phyloP scores from a whole-genome alignment of 2,113 vertebrate species.

The Nettapus auritus region DNA sequence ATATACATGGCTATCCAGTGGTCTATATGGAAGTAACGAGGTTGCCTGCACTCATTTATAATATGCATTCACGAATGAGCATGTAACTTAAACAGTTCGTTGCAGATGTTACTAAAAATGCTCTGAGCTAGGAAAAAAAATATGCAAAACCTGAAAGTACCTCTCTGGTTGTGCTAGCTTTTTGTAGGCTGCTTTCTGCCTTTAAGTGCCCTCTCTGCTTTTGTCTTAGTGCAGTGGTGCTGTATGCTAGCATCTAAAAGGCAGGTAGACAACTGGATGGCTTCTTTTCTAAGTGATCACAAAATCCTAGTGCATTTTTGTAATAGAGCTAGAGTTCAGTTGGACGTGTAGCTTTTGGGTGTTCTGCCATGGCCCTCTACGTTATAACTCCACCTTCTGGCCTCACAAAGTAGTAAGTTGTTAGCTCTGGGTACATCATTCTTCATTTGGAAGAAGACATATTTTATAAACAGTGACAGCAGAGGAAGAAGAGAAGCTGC shows the following conservation, averaged over 20 bases:
- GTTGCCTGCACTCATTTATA: neutral
- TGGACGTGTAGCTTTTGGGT: neutral
- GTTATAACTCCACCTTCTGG: conserved; percentile 33
- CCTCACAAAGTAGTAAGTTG: neutral
- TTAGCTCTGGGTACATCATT: neutral
- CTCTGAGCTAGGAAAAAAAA: neutral
- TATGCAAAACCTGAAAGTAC: neutral
- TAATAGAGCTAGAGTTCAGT: neutral
- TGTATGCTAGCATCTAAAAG: neutral
- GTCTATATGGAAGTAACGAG: neutral
- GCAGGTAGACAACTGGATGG: neutral
- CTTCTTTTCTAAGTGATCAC: neutral
- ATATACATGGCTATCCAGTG: neutral
- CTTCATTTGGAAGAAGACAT: neutral
- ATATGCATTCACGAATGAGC: neutral
- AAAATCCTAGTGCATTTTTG: neutral
- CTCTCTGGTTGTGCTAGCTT: neutral
- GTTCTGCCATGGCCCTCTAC: neutral
- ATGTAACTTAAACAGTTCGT: neutral
- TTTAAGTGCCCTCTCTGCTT: neutral
- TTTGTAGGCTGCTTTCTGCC: neutral
- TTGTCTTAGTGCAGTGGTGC: neutral
- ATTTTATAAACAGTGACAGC: neutral
- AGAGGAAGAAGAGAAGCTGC: neutral
- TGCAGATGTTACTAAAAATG: neutral